Base-by-base conservation (phyloP, 2,797 vertebrate species). In the Momotus momota region DNA sequence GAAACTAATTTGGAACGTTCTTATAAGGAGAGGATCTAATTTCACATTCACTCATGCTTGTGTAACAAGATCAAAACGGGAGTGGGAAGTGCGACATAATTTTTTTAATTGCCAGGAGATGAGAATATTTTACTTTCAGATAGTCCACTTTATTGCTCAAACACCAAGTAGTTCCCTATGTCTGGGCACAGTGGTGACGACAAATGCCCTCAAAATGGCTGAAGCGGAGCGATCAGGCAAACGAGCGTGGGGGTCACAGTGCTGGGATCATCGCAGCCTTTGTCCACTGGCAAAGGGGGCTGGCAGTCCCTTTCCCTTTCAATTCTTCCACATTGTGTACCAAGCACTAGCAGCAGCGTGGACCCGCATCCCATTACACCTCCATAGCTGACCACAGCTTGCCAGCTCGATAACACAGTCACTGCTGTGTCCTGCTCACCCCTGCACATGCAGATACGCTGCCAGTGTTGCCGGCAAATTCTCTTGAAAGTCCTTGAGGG, bases 61-160 rank as follows among this genome's bases (percentile, higher is more conserved):
- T 57, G 55, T 71, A 87, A 77, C 87, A 41, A 93, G 71, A 94
- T 85, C 84, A 85, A 92, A 93, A 75, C 1, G 21, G 49, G 73
- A 87, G 91, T 87, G 67, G 74, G 78, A 94, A 85, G 67, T 12
- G 74, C 5, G 9, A 82, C 20, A 54, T 57, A 72, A 91, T 84
- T 81, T 81, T 48, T 49, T 82, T 5, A 21, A 58, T 81, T 69
- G 43, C 9, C n/a, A 54, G 51, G 51, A 54, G 51, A 54, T 54
- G 51, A 27, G 51, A 29, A 54, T 29, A 54, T 48, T 57, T 88
- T 4, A 23, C 58, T 84, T 69, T 43, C 9, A 29, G 13, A 23
- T 6, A 79, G 62, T 18, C 27, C 71, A 82, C 81, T 41, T 49
- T 43, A 26, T 5, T 41, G 52, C 54, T 58, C 22, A 57, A 74